phyloP scores from a whole-genome alignment of 30 jellyfish, hydroid and myxozoan species.

The Aurelia aurita complex sp. Pacific region DNA sequence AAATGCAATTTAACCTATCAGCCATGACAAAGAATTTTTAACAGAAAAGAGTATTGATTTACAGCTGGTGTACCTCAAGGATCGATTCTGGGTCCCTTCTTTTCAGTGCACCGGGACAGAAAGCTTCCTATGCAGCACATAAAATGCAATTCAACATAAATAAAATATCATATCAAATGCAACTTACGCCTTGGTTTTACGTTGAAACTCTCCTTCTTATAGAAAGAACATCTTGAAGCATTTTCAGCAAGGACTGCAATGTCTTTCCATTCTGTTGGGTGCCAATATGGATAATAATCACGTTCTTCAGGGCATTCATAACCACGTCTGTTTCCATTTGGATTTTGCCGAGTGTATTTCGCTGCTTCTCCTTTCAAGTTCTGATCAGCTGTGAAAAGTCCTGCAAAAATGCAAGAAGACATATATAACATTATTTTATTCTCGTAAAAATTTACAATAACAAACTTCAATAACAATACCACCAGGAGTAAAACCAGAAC shows the following conservation, averaged over 20 bases:
- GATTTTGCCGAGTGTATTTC: conserved; percentile 70
- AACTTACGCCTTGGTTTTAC: conserved; percentile 76
- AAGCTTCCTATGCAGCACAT: no score
- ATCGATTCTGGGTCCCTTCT: no score
- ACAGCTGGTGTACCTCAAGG: no score
- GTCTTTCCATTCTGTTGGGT: conserved; percentile 79
- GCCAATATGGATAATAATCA: conserved; percentile 79
- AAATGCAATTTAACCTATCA: no score
- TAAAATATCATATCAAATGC: no score
- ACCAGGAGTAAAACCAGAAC: neutral
- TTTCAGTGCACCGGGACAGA: no score
- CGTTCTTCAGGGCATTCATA: conserved; percentile 84
- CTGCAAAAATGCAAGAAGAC: conserved; percentile 8
- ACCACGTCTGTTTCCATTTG: conserved; percentile 70
- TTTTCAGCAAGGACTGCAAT: conserved; percentile 88
- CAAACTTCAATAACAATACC: neutral
- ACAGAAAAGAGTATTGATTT: no score
- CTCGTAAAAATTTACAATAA: neutral
- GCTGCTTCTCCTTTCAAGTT: conserved; percentile 43
- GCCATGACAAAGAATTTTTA: no score
- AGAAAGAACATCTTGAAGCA: conserved; percentile 74
- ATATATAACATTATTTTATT: no score
- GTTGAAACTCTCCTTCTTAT: conserved; percentile 80
- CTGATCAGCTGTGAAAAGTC: conserved; percentile 92
- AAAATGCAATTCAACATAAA: no score